A percentile compares a stretch with the other conserved stretches of the same genome.
Evolutionary conservation across 2,888 invertebrate species (phyloP).

Genomic region (Dynastes grantii): DNA sequence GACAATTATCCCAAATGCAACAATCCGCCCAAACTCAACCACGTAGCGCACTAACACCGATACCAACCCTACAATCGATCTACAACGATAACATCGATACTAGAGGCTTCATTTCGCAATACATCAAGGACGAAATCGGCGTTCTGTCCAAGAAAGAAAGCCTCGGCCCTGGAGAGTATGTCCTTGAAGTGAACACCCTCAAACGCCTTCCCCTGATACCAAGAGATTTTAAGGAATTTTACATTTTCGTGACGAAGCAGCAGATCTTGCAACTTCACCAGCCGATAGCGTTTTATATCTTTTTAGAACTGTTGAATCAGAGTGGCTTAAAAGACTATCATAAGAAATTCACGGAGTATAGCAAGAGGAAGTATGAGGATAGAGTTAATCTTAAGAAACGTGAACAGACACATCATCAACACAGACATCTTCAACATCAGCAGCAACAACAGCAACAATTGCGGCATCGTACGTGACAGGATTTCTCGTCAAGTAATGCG

Average conservation of each 20-base stretch:
- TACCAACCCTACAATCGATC: constrained; percentile 27
- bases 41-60: background rate
- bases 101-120: constrained; percentile 41
- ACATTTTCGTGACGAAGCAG: constrained; percentile 44
- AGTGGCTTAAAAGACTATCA: constrained; percentile 39
- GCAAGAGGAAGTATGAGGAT: constrained; percentile 37
- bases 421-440: too few species aligned
- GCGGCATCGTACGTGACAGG: constrained; percentile 20
- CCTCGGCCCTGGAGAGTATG: constrained; percentile 39
- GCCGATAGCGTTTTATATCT: constrained; percentile 43
- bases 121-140: constrained; percentile 40
- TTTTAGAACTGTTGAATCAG: constrained; percentile 45
- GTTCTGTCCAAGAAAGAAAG: constrained; percentile 43
- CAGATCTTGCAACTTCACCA: constrained; percentile 41
- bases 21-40: background rate
- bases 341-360: constrained; percentile 44
- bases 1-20: constrained; percentile 1
- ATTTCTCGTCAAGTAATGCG: background rate
- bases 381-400: constrained; percentile 7
- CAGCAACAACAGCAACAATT: background rate
- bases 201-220: constrained; percentile 31
- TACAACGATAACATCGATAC: constrained; percentile 41
- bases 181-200: constrained; percentile 30
- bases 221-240: constrained; percentile 44
- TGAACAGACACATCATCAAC: background rate